These are phyloP conservation scores for Cerceris ruficornis DNA, from an alignment of 2,888 invertebrate genomes.

Conservation along the genomic window DNA sequence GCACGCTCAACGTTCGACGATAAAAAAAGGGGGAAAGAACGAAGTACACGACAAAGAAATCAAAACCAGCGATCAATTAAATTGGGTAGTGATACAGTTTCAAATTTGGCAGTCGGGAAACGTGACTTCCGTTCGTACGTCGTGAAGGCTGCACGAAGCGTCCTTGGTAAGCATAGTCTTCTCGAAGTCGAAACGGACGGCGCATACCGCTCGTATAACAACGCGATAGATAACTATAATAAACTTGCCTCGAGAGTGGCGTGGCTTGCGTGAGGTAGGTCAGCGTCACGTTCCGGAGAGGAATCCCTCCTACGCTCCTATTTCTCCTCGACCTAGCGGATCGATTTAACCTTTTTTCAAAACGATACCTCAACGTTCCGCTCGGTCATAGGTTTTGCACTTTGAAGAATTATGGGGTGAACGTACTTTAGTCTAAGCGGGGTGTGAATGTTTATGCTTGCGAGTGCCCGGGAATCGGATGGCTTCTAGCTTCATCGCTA, in stretches of 20 bases:
- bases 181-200: slow-evolving; percentile 52
- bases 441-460: no score
- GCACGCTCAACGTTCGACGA: slow-evolving; percentile 10
- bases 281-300: slow-evolving; percentile 48
- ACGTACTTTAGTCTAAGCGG: no score
- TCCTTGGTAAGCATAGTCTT: slow-evolving; percentile 41
- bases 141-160: slow-evolving; percentile 19
- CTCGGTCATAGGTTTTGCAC: no score
- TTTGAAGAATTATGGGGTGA: no score
- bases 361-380: background rate
- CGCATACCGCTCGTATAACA: slow-evolving; percentile 43
- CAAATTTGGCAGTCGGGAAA: slow-evolving; percentile 44
- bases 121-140: slow-evolving; percentile 54
- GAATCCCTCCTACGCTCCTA: slow-evolving; percentile 38
- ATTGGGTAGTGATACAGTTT: slow-evolving; percentile 50
- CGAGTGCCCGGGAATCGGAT: background rate
- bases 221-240: slow-evolving; percentile 64
- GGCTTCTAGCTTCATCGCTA: background rate
- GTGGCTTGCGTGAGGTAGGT: slow-evolving; percentile 63
- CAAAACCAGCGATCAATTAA: slow-evolving; percentile 30
- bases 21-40: background rate
- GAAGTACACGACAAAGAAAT: slow-evolving; percentile 3
- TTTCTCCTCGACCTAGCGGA: slow-evolving; percentile 23
- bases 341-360: slow-evolving; percentile 1
- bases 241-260: slow-evolving; percentile 47